These are phyloP conservation scores for Melieria picta DNA, from an alignment of 2,888 invertebrate genomes.

Conservation along the genomic window DNA sequence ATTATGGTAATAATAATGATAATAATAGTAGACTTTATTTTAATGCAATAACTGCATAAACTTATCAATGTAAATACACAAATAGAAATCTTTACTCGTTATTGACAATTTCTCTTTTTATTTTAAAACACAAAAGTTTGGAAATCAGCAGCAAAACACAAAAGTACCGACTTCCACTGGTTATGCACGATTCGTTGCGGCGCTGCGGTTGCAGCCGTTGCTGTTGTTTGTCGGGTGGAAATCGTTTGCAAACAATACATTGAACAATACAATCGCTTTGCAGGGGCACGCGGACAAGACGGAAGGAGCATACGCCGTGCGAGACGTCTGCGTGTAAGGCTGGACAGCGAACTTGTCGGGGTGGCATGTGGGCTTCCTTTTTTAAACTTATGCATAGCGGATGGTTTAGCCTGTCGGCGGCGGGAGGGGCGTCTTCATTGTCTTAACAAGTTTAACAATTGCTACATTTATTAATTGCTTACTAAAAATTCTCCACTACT, in stretches of 20 bases:
- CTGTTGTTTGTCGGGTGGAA: background rate
- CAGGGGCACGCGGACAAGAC: too few relatives aligned
- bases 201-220: background rate
- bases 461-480: slow-evolving; percentile 25
- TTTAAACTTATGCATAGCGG: too few relatives aligned
- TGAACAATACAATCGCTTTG: too few relatives aligned
- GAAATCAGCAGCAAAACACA: slow-evolving; percentile 2
- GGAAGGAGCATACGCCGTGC: too few relatives aligned
- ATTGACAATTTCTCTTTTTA: background rate
- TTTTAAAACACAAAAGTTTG: slow-evolving; percentile 5
- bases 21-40: slow-evolving; percentile 20
- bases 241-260: background rate
- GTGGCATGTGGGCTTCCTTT: too few relatives aligned
- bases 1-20: background rate
- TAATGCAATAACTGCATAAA: slow-evolving; percentile 29
- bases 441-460: slow-evolving; percentile 35
- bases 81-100: slow-evolving; percentile 5
- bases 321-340: too few relatives aligned
- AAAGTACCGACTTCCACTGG: background rate
- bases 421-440: background rate
- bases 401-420: too few relatives aligned
- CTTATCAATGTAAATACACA: slow-evolving; percentile 33
- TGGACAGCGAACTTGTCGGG: too few relatives aligned
- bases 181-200: background rate
- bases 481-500: slow-evolving; percentile 27